These are phyloP conservation scores for Catotricha subobsoleta DNA, from an alignment of 2,888 invertebrate genomes.

Conservation along the genomic window DNA sequence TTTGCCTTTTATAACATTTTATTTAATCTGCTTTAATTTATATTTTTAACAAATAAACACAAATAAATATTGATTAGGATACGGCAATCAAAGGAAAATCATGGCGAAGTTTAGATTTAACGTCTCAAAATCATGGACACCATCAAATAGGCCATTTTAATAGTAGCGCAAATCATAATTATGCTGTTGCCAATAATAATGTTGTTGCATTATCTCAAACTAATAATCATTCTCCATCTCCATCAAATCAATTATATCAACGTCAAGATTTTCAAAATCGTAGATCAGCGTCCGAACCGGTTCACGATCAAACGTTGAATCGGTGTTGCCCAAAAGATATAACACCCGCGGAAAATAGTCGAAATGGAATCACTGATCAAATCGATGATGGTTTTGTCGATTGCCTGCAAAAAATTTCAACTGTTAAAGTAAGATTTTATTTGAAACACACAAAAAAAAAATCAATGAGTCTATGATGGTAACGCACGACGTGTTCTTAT, in stretches of 20 bases:
- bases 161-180: not conserved
- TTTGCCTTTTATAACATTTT: not conserved
- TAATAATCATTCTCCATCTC: too few relatives aligned
- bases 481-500: not conserved
- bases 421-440: constrained; percentile 27
- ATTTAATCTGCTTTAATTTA: not conserved
- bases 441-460: not conserved
- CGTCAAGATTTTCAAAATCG: constrained; percentile 14
- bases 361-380: not conserved
- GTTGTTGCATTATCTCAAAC: too few relatives aligned
- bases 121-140: constrained; percentile 9
- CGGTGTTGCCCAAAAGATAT: not conserved
- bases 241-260: constrained; percentile 6
- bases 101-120: constrained; percentile 14
- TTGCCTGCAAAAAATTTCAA: constrained; percentile 18
- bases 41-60: not conserved
- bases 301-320: constrained; percentile 8
- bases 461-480: not conserved
- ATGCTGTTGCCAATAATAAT: not conserved
- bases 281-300: constrained; percentile 13
- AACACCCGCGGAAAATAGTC: not conserved
- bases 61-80: constrained; percentile 17
- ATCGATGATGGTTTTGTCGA: constrained; percentile 11
- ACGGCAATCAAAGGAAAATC: constrained; percentile 13
- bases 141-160: constrained; percentile 3